Evolutionary conservation across 2,113 vertebrate genomes (phyloP).

Genomic region (Pluvianellus socialis): DNA sequence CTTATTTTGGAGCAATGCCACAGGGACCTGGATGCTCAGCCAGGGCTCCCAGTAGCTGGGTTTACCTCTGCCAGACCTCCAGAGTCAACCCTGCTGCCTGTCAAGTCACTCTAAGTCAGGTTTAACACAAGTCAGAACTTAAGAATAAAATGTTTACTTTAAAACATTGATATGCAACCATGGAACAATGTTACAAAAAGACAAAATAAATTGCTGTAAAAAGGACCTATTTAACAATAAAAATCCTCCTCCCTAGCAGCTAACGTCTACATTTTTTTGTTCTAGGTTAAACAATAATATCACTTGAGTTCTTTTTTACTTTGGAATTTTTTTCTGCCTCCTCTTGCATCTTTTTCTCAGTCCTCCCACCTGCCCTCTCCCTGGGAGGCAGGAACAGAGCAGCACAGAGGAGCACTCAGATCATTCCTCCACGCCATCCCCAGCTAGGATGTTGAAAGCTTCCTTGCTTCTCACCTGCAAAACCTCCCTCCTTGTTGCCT

Average conservation of each 20-base stretch:
- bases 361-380: background rate
- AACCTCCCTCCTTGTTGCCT: background rate
- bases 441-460: background rate
- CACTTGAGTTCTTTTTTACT: background rate
- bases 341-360: background rate
- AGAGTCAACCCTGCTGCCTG: background rate
- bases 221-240: background rate
- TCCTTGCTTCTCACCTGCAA: background rate
- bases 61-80: background rate
- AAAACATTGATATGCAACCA: background rate
- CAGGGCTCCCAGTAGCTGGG: background rate
- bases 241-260: background rate
- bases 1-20: background rate
- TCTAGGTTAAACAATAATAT: background rate
- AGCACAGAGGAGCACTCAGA: rapidly evolving
- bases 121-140: background rate
- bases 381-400: background rate
- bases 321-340: background rate
- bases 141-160: background rate
- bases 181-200: background rate
- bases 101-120: background rate
- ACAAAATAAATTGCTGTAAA: background rate
- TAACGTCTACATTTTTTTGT: background rate
- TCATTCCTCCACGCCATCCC: background rate
- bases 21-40: rapidly evolving